A percentile compares a stretch with the other conserved stretches of the same genome.
Conservation (phyloP, 2,888 invertebrate genomes). For the Metacarcinus magister region DNA sequence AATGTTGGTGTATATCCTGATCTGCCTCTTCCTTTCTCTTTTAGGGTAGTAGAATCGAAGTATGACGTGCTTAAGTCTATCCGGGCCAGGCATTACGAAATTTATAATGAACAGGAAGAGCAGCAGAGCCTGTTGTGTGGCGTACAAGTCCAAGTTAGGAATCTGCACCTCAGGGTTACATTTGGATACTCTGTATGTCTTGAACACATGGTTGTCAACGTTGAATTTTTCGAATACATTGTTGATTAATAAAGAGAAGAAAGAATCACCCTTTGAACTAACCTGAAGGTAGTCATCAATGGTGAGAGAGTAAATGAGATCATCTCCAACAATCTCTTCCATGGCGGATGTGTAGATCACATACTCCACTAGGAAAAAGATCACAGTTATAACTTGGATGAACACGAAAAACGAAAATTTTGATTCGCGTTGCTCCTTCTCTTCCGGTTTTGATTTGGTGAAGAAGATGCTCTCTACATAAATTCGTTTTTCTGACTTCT, state of each 20-base stretch:
- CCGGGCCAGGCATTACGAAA: background rate
- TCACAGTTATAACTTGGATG: background rate
- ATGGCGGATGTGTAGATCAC: background rate
- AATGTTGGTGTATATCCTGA: background rate
- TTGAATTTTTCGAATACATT: background rate
- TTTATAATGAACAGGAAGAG: background rate
- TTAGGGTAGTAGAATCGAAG: background rate
- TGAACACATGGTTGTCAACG: background rate
- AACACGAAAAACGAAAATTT: background rate
- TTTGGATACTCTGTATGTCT: background rate
- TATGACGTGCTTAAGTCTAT: conserved; percentile 6
- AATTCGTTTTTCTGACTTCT: background rate
- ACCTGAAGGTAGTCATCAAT: conserved; percentile 18
- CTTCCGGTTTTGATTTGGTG: background rate
- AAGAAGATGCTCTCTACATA: background rate
- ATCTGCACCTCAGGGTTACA: background rate
- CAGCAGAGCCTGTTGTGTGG: background rate
- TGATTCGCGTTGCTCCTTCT: background rate
- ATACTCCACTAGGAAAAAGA: background rate
- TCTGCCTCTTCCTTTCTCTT: background rate
- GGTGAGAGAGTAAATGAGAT: background rate
- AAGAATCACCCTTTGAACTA: background rate
- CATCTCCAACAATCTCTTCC: background rate
- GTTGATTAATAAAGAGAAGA: background rate
- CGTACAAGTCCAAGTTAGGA: background rate